Conservation (phyloP, 64 coral and sea anemone genomes). For the Orbicella faveolata region DNA sequence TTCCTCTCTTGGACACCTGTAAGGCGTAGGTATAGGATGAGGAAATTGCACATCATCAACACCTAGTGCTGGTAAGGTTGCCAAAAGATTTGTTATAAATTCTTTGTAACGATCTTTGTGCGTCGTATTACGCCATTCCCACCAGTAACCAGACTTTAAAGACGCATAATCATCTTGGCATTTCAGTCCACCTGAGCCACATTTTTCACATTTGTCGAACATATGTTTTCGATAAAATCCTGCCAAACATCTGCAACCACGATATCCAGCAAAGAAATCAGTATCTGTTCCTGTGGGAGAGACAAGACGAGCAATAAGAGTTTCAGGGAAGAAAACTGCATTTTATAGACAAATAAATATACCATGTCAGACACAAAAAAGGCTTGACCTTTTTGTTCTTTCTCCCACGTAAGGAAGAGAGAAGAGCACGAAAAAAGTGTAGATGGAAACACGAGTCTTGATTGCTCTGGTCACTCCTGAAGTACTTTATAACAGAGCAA, state of each 20-base stretch:
- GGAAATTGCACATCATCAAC: neutral
- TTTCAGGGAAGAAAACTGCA: neutral
- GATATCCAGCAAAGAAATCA: constrained; percentile 3
- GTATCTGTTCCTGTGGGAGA: neutral
- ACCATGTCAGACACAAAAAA: too few species aligned
- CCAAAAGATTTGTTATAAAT: constrained; percentile 1
- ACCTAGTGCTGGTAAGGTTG: neutral
- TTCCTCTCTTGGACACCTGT: neutral
- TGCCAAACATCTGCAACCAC: neutral
- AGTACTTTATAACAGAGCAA: too few species aligned
- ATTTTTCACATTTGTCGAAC: neutral
- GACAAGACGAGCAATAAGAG: neutral
- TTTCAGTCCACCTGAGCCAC: neutral
- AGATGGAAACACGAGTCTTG: too few species aligned
- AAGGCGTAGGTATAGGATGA: neutral
- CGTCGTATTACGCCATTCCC: constrained; percentile 11
- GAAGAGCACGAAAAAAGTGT: too few species aligned
- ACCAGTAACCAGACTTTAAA: constrained; percentile 14
- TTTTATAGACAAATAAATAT: too few species aligned
- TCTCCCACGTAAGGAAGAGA: too few species aligned
- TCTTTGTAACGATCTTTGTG: neutral
- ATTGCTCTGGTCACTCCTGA: too few species aligned
- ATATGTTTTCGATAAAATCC: constrained; percentile 19
- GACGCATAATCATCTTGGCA: neutral
- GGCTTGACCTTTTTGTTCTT: too few species aligned